Percentiles rank a stretch among this genome's conserved stretches.
Evolutionary conservation across 2,888 invertebrate species (phyloP).

Genomic region (Oscheius sp.): DNA sequence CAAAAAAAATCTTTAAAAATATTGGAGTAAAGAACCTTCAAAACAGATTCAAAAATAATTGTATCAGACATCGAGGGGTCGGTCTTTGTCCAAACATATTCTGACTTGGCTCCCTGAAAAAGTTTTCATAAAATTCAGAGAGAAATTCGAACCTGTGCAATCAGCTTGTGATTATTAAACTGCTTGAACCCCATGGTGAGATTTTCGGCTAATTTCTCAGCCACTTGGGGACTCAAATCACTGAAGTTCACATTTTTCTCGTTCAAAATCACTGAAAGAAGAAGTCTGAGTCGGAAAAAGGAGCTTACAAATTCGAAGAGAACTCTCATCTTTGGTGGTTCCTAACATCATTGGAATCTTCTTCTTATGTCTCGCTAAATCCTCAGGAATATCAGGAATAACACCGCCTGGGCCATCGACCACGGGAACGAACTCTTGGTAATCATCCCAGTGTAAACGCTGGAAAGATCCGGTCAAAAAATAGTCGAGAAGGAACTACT

Average conservation of each 20-base stretch:
- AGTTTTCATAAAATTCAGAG: not conserved
- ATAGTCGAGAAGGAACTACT: not conserved
- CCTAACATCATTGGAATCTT: conserved; percentile 67
- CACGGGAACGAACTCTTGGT: conserved; percentile 69
- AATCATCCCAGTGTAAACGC: conserved; percentile 61
- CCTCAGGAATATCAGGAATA: conserved; percentile 66
- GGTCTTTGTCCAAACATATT: conserved; percentile 67
- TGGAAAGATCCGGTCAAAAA: conserved; percentile 27
- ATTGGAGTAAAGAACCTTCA: conserved; percentile 52
- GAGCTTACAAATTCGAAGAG: conserved; percentile 64
- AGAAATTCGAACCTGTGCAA: conserved; percentile 50
- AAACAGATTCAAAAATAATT: conserved; percentile 63
- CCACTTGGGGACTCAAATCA: conserved; percentile 48
- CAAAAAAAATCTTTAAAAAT: not conserved
- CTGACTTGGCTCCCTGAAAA: conserved; percentile 65
- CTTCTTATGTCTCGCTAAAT: conserved; percentile 53
- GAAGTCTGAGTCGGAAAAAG: not conserved
- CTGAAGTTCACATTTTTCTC: conserved; percentile 67
- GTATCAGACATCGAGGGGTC: conserved; percentile 58
- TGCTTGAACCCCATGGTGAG: conserved; percentile 63
- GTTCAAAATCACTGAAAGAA: conserved; percentile 65
- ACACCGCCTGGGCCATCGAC: conserved; percentile 68
- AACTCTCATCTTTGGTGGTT: conserved; percentile 69
- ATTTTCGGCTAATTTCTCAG: conserved; percentile 63
- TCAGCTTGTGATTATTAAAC: conserved; percentile 66